Base-by-base conservation (phyloP, 2,888 invertebrate genomes). In the Spilosoma lubricipeda region DNA sequence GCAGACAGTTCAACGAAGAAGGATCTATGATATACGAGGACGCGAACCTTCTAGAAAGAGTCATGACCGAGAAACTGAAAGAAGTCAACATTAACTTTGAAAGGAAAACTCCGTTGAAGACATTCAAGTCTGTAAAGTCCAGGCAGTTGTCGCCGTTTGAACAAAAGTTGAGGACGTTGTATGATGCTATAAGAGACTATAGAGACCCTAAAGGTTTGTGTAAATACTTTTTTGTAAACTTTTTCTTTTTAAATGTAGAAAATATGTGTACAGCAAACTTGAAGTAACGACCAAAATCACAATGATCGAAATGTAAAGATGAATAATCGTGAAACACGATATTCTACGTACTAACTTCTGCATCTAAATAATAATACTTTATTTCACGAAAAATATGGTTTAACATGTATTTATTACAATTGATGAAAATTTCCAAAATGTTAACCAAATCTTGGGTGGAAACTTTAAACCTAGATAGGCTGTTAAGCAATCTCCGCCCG, bases 1-100 rank as follows among this genome's bases (percentile, higher is more conserved):
- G 99, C 88, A 98, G 99, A 0, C 98, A 98, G 84, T 99, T 99
- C 93, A 99, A 99, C 91, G 99, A 99, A 92, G 95, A 99, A 92
- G 98, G 98, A 18, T 99, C 99, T 0, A 97, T 98, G 90, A 99
- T 99, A 82, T 99, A 98, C 88, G 98, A 99, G 86, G 99, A 99
- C 94, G 99, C 99, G 3, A 98, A 97, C 87, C 97, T 97, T 45
- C 95, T 99, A 73, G 99, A 99, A 89, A 97, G 97, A 79, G 97
- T 98, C 11, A 95, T 99, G 80, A 97, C 97, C 90, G 98, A 98
- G 76, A 98, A 98, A 91, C 96, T 98, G 0, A 97, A 97, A 83
- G 98, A 98, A 76, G 92, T 98, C 42, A 97, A 97, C 67, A 97
- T 96, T 15, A 97, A 96, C 4, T 88, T 90, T 3, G 95, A 95